These are phyloP conservation scores for Atractosteus spatula DNA, from an alignment of 2,113 vertebrate genomes.

Conservation along the genomic window DNA sequence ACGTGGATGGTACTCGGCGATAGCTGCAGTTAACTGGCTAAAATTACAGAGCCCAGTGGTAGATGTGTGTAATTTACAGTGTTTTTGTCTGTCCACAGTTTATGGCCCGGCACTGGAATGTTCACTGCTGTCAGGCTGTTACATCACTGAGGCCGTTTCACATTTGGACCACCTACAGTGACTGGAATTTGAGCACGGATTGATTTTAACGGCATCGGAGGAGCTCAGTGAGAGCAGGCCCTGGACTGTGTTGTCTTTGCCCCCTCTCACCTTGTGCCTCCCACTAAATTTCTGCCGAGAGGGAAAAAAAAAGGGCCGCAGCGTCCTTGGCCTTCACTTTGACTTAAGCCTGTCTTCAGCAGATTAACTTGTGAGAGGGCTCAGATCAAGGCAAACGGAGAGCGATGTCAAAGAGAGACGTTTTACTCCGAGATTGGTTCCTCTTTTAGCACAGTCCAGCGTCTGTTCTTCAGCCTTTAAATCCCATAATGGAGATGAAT, in stretches of 20 bases:
- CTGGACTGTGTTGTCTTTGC: not conserved
- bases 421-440: not conserved
- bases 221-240: slow-evolving; percentile 43
- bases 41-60: not conserved
- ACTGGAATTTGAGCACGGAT: slow-evolving; percentile 66
- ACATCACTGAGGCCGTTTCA: slow-evolving; percentile 21
- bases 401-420: no score
- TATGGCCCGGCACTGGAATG: slow-evolving; percentile 40
- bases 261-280: not conserved
- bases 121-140: slow-evolving; percentile 27
- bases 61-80: slow-evolving; percentile 32
- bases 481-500: slow-evolving; percentile 47
- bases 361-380: slow-evolving; percentile 9
- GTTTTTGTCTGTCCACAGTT: slow-evolving; percentile 35
- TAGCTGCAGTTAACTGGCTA: not conserved
- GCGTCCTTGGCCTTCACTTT: slow-evolving; percentile 1
- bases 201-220: slow-evolving; percentile 59
- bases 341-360: slow-evolving; percentile 3
- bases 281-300: not conserved
- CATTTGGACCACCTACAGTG: slow-evolving; percentile 59
- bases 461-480: slow-evolving; percentile 28
- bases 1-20: not conserved
- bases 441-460: slow-evolving; percentile 8
- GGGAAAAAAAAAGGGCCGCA: not conserved
- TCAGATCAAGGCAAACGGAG: not conserved